Base-by-base conservation (phyloP, 2,797 vertebrate species). In the Chaenodraco wilsoni region DNA sequence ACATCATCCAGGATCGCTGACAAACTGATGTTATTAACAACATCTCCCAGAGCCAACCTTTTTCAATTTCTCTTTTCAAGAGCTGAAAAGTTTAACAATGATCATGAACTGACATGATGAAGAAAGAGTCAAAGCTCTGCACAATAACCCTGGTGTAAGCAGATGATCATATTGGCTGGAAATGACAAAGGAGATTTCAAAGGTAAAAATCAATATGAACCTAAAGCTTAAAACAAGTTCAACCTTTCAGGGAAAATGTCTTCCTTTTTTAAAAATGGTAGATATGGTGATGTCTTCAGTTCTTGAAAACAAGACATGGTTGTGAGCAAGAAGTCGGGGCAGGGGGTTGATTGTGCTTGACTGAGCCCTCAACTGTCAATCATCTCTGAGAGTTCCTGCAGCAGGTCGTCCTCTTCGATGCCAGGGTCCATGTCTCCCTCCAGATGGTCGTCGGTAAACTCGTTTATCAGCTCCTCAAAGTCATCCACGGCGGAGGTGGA, bases 391-490 rank as follows among this genome's bases (percentile, higher is more conserved):
- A 94, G 87, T 23, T 94, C 93, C 70, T 91, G 89, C 52, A 92
- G 76, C 63, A 93, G 81, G 77, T 96, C 94, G 1, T 94, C 93
- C 59, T 92, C 97, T 17, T 96, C 96, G 3, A 98, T 96, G 23
- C 92, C 95, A 0, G 96, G 94, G 76, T 99, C 97, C 12, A 98
- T 93, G 8, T 97, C 96, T 7, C 93, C 96, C 79, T 97, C 97
- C 67, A 98, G 88, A 59, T 96, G 96, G 72, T 97, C 97, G 19
- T 95, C 96, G 0, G 96, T 96, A 90, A 99, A 98, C 87, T 98
- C 96, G 86, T 94, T 97, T 73, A 99, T 96, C 31, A 99, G 90
- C 33, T 97, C 95, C 50, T 99, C 98, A 1, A 99, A 97, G 69
- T 99, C 97, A 1, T 99, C 98, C 51, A 96, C 90, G 2, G 95